phyloP scores from a whole-genome alignment of 2,888 invertebrate genomes.

The Drosophila stalkeri region DNA sequence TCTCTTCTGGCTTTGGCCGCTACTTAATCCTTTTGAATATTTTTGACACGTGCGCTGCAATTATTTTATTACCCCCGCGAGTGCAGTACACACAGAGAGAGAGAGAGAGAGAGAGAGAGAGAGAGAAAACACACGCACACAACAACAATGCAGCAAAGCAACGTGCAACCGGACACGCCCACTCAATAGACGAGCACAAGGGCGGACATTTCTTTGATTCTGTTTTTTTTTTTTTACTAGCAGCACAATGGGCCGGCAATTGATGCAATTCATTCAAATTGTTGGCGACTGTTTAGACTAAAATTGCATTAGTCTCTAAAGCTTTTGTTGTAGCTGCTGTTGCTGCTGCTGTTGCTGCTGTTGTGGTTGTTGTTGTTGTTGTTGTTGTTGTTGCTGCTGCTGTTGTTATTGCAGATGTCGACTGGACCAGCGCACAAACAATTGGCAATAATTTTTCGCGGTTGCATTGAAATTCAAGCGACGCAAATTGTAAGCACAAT shows the following conservation, averaged over 20 bases:
- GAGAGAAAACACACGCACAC: conserved; percentile 6
- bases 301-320: conserved; percentile 74
- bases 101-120: background rate
- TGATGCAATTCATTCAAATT: conserved; percentile 81
- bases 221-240: conserved; percentile 8
- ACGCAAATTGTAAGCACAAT: conserved; percentile 62
- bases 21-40: conserved; percentile 81
- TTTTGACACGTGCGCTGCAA: conserved; percentile 83
- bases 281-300: conserved; percentile 78
- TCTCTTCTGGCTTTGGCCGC: conserved; percentile 2
- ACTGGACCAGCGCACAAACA: conserved; percentile 74
- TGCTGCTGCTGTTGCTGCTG: conserved; percentile 24
- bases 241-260: conserved; percentile 76
- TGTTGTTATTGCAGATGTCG: conserved; percentile 18
- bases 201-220: conserved; percentile 9
- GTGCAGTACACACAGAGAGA: conserved; percentile 47
- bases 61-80: conserved; percentile 81
- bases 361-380: background rate
- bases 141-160: conserved; percentile 30
- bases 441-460: conserved; percentile 83
- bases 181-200: conserved; percentile 41
- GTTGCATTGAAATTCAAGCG: conserved; percentile 75
- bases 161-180: conserved; percentile 60
- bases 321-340: conserved; percentile 47
- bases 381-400: conserved; percentile 9